phyloP scores from a whole-genome alignment of 2,797 vertebrate genomes.

The Trachops cirrhosus region DNA sequence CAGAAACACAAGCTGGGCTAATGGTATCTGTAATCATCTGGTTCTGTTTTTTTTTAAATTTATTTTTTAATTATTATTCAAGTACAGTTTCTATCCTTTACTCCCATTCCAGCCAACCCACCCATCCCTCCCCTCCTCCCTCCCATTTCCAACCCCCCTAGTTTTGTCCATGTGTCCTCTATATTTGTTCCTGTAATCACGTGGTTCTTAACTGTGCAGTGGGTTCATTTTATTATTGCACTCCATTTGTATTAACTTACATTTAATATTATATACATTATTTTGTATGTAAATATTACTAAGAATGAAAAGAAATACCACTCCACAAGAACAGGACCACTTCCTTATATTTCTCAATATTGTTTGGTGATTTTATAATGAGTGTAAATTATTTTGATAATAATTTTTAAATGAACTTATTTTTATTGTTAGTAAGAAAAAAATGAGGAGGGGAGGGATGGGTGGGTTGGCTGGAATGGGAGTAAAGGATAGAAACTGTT shows the following conservation, averaged over 20 bases:
- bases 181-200: too few relatives aligned
- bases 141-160: too few relatives aligned
- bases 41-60: too few relatives aligned
- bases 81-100: too few relatives aligned
- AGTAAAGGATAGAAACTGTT: too few relatives aligned
- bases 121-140: too few relatives aligned
- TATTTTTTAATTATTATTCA: too few relatives aligned
- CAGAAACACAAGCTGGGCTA: background rate
- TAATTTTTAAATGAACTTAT: background rate
- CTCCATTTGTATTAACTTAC: background rate
- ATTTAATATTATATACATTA: background rate
- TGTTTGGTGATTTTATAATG: background rate
- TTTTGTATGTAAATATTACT: background rate
- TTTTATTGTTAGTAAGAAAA: background rate
- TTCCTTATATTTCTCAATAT: background rate
- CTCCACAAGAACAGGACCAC: background rate
- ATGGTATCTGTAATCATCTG: background rate
- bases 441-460: too few relatives aligned
- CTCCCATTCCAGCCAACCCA: too few relatives aligned
- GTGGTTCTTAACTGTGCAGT: background rate
- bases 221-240: background rate
- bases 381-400: background rate
- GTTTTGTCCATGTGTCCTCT: too few relatives aligned
- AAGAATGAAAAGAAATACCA: background rate
- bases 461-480: too few relatives aligned